These are phyloP conservation scores for Mormoops blainvillei DNA, from an alignment of 2,113 vertebrate genomes.

Conservation along the genomic window DNA sequence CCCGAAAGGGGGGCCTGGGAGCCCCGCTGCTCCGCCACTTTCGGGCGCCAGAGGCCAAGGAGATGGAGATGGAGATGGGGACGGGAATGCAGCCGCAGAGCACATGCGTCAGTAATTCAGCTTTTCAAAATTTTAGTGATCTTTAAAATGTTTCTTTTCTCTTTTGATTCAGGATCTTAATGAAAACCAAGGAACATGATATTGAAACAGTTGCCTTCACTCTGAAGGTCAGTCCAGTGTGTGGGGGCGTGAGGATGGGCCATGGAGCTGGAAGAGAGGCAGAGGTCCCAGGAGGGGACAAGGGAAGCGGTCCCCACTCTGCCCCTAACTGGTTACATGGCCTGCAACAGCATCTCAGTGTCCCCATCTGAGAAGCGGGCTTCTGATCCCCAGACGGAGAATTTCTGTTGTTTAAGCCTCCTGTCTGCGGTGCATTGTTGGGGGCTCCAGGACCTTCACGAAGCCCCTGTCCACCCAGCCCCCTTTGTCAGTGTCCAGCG, in stretches of 20 bases:
- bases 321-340: not conserved
- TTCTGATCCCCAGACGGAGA: not conserved
- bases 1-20: no score
- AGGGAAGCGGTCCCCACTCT: not conserved
- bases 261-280: accelerated
- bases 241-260: not conserved
- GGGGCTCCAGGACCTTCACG: not conserved
- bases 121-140: not conserved
- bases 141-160: not conserved
- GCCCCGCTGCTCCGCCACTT: no score
- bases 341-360: not conserved
- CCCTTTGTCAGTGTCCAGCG: not conserved
- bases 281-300: not conserved
- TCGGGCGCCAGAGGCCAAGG: not conserved
- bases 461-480: not conserved
- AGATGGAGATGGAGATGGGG: not conserved
- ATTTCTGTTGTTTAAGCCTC: not conserved
- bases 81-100: not conserved
- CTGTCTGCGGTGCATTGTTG: not conserved
- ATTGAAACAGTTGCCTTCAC: conserved; percentile 11
- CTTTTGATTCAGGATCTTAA: conserved; percentile 1
- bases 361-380: not conserved
- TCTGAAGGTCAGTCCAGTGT: not conserved
- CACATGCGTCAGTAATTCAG: not conserved
- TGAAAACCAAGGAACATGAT: not conserved